A percentile compares a stretch with the other conserved stretches of the same genome.
These are phyloP conservation scores for Helicoverpa assulta DNA, from an alignment of 2,888 invertebrate genomes.

Conservation along the genomic window DNA sequence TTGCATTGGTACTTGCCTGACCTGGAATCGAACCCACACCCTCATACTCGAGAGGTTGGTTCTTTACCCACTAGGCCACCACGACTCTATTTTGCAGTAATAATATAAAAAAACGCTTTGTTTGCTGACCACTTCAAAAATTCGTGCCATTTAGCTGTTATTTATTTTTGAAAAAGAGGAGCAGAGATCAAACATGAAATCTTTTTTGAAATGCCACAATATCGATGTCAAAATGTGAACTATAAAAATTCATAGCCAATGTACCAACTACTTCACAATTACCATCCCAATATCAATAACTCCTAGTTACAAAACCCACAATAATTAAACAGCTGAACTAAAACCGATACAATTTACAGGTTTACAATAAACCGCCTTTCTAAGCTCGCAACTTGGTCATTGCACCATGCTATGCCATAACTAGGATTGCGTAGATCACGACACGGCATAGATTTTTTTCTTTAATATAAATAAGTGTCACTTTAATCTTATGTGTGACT, in stretches of 20 bases:
- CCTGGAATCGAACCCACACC: no score
- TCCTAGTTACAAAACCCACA: constrained; percentile 30
- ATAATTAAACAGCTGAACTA: constrained; percentile 27
- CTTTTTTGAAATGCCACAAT: no score
- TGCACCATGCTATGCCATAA: constrained; percentile 61
- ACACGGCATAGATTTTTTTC: constrained; percentile 62
- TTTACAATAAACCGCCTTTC: constrained; percentile 52
- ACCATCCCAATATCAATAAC: constrained; percentile 21
- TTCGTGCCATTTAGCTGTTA: no score
- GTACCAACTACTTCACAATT: constrained; percentile 19
- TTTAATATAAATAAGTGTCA: constrained; percentile 54
- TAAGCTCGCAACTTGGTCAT: constrained; percentile 42
- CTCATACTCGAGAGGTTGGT: no score
- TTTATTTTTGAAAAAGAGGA: no score
- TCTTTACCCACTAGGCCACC: no score
- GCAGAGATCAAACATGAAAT: no score
- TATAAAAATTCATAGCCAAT: not conserved
- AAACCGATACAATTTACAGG: constrained; percentile 34
- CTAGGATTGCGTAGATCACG: constrained; percentile 57
- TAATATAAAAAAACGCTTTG: no score
- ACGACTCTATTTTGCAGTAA: no score
- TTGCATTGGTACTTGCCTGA: no score
- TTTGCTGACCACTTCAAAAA: no score
- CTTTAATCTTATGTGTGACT: constrained; percentile 50
- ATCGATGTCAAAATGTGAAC: not conserved